phyloP scores from a whole-genome alignment of 2,888 invertebrate species.

The Perithous albicinctus region DNA sequence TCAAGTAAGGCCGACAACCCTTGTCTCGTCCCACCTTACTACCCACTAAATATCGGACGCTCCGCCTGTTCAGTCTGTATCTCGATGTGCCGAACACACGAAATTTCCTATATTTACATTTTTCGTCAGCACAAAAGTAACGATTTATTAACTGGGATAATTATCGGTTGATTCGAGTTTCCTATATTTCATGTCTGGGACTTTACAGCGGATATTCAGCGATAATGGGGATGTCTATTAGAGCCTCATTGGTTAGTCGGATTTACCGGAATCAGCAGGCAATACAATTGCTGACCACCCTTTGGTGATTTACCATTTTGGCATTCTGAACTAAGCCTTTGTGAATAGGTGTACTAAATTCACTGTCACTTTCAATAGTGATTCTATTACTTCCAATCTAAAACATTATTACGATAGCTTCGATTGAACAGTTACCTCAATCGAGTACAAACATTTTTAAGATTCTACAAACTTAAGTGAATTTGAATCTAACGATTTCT shows the following conservation, averaged over 20 bases:
- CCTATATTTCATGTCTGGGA: neutral
- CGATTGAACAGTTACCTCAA: no score
- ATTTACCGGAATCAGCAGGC: neutral
- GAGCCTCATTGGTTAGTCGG: neutral
- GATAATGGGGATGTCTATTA: slow-evolving; percentile 3
- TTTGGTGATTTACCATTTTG: neutral
- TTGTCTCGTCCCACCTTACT: slow-evolving; percentile 12
- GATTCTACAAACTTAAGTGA: no score
- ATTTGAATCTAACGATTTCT: no score
- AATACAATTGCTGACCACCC: neutral
- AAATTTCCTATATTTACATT: neutral
- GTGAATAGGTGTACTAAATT: neutral
- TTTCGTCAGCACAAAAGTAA: slow-evolving; percentile 18
- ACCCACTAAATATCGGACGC: slow-evolving; percentile 17
- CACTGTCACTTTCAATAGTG: neutral
- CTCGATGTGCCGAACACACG: neutral
- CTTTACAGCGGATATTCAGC: neutral
- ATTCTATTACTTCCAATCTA: no score
- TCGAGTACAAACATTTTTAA: no score
- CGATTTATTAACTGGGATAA: slow-evolving; percentile 3
- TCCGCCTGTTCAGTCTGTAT: neutral
- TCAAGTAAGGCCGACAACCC: slow-evolving; percentile 63
- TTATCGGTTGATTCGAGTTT: neutral
- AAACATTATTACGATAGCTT: no score
- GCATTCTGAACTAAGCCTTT: no score